Evolutionary conservation across 37 sponge, comb jelly and placozoan genomes (phyloP).

Genomic region (Dysidea cf. avara): DNA sequence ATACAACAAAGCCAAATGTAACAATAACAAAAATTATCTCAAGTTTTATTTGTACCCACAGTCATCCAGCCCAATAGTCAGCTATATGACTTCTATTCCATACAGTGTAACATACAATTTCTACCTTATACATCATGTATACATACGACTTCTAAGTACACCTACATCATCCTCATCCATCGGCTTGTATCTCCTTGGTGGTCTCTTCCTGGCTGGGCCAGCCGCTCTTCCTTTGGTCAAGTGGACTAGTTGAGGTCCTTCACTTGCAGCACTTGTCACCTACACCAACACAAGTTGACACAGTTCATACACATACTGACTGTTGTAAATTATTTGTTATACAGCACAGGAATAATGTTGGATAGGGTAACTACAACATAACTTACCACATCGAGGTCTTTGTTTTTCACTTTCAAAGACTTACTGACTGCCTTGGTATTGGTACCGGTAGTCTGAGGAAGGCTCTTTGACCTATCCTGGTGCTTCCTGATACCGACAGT

Average conservation of each 20-base stretch:
- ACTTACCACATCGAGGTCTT: conserved; percentile 16
- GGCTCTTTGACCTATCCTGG: background rate
- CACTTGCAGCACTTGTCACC: conserved; percentile 43
- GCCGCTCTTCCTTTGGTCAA: conserved; percentile 66
- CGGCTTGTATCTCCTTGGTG: conserved; percentile 51
- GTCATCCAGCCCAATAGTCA: too few species aligned
- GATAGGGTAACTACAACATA: too few species aligned
- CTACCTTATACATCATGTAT: too few species aligned
- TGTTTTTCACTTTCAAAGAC: background rate
- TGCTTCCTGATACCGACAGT: conserved; percentile 2
- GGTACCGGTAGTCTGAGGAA: background rate
- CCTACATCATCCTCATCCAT: conserved; percentile 76
- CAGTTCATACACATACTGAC: too few species aligned
- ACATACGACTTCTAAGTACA: too few species aligned
- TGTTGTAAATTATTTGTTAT: too few species aligned
- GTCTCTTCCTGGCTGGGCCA: conserved; percentile 34
- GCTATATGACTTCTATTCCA: too few species aligned
- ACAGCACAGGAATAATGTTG: too few species aligned
- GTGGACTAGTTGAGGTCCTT: conserved; percentile 63
- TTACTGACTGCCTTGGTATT: background rate
- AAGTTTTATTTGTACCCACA: too few species aligned
- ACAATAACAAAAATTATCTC: too few species aligned
- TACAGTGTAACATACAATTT: too few species aligned
- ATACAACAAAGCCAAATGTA: too few species aligned
- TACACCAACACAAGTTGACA: conserved; percentile 1